Conservation (phyloP, 1,140 invertebrate genomes). For the Maconellicoccus hirsutus region DNA sequence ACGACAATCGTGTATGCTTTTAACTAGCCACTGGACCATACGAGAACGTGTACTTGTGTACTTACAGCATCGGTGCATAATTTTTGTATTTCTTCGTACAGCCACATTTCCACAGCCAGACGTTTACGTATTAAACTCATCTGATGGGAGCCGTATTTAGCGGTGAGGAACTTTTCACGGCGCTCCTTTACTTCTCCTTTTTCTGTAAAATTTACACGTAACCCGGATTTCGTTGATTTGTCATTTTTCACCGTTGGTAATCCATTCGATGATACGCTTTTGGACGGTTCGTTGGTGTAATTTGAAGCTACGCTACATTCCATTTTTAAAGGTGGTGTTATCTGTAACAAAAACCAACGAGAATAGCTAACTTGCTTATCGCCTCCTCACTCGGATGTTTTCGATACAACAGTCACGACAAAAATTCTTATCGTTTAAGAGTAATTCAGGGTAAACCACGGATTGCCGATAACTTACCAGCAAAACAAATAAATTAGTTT, state of each 20-base stretch:
- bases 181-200: slow-evolving; percentile 76
- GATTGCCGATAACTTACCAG: neutral
- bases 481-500: neutral
- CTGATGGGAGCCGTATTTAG: slow-evolving; percentile 92
- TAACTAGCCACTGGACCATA: neutral
- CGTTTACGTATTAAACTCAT: slow-evolving; percentile 92
- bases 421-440: too few species aligned
- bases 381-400: too few species aligned
- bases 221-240: slow-evolving; percentile 54
- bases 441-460: too few species aligned
- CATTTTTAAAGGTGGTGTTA: slow-evolving; percentile 16
- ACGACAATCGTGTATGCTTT: neutral
- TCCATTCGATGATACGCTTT: slow-evolving; percentile 23
- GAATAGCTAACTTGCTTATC: too few species aligned
- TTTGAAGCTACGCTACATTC: slow-evolving; percentile 27
- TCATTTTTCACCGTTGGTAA: slow-evolving; percentile 45
- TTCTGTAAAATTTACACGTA: slow-evolving; percentile 78
- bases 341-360: neutral
- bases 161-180: slow-evolving; percentile 86
- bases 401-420: too few species aligned
- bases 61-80: slow-evolving; percentile 40
- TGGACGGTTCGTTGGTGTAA: slow-evolving; percentile 23
- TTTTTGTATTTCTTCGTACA: slow-evolving; percentile 86
- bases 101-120: slow-evolving; percentile 92
- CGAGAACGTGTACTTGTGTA: neutral